phyloP scores from a whole-genome alignment of 2,888 invertebrate genomes.

The Molanna angustata region DNA sequence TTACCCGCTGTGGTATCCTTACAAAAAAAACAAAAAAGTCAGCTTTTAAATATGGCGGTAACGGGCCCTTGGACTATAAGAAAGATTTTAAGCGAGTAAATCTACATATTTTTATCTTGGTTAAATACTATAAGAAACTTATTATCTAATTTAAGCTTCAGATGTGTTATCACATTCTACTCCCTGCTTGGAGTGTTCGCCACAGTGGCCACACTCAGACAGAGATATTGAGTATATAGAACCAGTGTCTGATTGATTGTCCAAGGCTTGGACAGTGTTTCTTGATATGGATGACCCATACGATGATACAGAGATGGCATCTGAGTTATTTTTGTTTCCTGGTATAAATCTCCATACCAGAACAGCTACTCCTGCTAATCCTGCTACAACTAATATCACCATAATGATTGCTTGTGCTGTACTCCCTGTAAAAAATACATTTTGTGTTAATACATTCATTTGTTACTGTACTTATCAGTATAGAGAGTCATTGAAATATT shows the following conservation, averaged over 20 bases:
- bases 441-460: too few species aligned
- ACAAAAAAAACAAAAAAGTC: too few species aligned
- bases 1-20: too few species aligned
- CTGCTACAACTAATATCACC: constrained; percentile 58
- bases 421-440: constrained; percentile 43
- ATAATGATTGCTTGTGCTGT: constrained; percentile 53
- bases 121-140: not conserved
- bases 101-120: too few species aligned
- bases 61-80: too few species aligned
- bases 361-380: constrained; percentile 55
- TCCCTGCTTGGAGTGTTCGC: constrained; percentile 41
- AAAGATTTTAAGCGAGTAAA: too few species aligned
- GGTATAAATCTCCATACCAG: constrained; percentile 57
- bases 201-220: constrained; percentile 48
- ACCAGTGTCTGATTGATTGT: constrained; percentile 43
- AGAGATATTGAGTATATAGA: constrained; percentile 52
- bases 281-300: constrained; percentile 40
- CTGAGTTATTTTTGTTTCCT: constrained; percentile 52
- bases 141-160: constrained; percentile 43
- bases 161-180: constrained; percentile 50
- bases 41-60: too few species aligned
- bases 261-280: constrained; percentile 39
- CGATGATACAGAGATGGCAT: constrained; percentile 48
- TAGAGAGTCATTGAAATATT: too few species aligned
- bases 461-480: too few species aligned